Conservation (phyloP, 64 coral and sea anemone species). For the Pocillopora damicornis region DNA sequence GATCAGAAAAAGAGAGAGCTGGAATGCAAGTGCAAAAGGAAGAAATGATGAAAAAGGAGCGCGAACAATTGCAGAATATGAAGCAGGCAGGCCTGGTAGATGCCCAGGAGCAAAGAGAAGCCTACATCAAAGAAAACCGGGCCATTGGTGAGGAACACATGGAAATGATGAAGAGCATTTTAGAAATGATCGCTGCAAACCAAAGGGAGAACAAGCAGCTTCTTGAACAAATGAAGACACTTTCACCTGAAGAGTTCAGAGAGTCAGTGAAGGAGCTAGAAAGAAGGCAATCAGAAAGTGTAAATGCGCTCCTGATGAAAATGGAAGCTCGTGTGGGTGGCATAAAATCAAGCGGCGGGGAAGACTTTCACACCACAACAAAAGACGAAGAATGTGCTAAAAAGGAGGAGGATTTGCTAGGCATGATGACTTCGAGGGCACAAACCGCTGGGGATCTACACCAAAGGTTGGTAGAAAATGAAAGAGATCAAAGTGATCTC, state of each 20-base stretch:
- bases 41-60: not conserved
- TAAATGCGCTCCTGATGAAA: too few species aligned
- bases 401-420: not conserved
- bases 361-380: too few species aligned
- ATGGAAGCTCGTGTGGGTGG: too few species aligned
- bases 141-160: not conserved
- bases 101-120: not conserved
- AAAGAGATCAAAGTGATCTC: not conserved
- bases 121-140: not conserved
- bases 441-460: not conserved
- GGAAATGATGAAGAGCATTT: not conserved
- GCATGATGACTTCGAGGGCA: not conserved
- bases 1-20: not conserved
- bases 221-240: too few species aligned
- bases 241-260: too few species aligned
- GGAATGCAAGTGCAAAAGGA: not conserved
- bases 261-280: too few species aligned
- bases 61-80: constrained; percentile 23
- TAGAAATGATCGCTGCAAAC: not conserved
- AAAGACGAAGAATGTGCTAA: not conserved
- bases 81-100: not conserved
- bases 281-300: too few species aligned
- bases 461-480: not conserved
- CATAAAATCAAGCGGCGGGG: too few species aligned
- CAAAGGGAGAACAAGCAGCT: not conserved